These are phyloP conservation scores for Sebastolobus altivelis DNA, from an alignment of 2,797 vertebrate genomes.

Conservation along the genomic window DNA sequence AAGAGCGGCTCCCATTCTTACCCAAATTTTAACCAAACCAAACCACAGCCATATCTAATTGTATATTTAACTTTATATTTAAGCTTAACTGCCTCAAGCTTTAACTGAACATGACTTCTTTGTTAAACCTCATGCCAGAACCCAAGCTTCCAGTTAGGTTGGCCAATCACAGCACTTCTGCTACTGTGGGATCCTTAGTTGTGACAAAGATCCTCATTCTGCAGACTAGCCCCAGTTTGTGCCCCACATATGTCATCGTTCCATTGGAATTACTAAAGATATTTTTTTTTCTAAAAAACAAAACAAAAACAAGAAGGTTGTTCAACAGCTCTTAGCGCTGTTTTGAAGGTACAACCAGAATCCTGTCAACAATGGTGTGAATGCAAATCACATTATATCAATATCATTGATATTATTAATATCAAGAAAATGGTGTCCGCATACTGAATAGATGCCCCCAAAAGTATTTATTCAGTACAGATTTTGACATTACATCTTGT, in stretches of 20 bases:
- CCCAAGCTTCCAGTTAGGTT: background rate
- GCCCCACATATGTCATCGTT: background rate
- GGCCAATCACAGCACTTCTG: background rate
- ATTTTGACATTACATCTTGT: background rate
- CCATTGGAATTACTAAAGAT: background rate
- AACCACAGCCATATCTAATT: background rate
- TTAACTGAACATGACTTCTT: background rate
- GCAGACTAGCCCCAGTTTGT: background rate
- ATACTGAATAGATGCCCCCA: background rate
- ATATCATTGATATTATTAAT: background rate
- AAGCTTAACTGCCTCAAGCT: background rate
- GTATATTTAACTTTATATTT: background rate
- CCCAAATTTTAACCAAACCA: background rate
- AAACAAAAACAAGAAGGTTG: too few species aligned
- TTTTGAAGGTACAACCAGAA: background rate
- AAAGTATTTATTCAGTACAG: background rate
- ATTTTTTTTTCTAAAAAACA: too few species aligned
- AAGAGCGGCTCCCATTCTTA: background rate
- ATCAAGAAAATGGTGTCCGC: background rate
- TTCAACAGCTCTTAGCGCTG: background rate
- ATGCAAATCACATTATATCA: background rate
- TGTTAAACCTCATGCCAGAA: background rate
- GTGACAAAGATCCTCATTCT: background rate
- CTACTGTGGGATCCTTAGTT: background rate
- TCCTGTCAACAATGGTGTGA: background rate